Base-by-base conservation (phyloP, 2,888 invertebrate species). In the Ethmia dodecea region DNA sequence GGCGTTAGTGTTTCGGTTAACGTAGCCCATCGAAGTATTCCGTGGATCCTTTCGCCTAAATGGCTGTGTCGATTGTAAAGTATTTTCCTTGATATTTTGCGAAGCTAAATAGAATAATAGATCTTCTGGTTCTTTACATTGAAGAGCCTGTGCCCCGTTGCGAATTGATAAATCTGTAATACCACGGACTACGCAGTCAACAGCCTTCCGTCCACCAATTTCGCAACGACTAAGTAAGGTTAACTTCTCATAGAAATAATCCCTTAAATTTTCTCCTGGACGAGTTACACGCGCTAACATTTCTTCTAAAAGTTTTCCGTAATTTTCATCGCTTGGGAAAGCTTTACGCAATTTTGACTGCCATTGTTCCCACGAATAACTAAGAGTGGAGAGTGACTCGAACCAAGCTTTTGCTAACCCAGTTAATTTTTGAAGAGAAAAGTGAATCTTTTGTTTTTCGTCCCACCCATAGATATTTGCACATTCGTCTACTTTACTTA, bases 161-260 rank as follows among this genome's bases (percentile, higher is more conserved):
- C 40, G 24, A 11, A 47, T 30, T 5, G 43, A 33, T 6, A 15
- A 37, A 28, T 52, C 44, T 2, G 3, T 14, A 20, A 45, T 40
- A 1, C 49, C 49, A 12, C 47, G 30, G 9, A 51, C 31, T 5
- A 52, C 20, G 29, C 55, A 52, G 20, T 49, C 48, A 4, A 52
- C 50, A 2, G 47, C 52, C 10, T 46, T 39, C 8, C 32, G 39
- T 0, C 43, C 49, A 13, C 6, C 25, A 14, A 49, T 46, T 14
- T 40, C 40, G 31, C 45, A 45, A 13, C 42, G 30, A 33, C 33
- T 45, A 16, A 45, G 9, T n/a, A 47, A 24, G 12, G 26, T 24
- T 10, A 40, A 16, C 24, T 45, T 48, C 10, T 45, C 43, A 13
- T 43, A 45, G 16, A 42, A 48, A 28, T 43, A 48, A 4, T 38